Base-by-base conservation (phyloP, 2,888 invertebrate genomes). In the Drosophila parthenogenetica region DNA sequence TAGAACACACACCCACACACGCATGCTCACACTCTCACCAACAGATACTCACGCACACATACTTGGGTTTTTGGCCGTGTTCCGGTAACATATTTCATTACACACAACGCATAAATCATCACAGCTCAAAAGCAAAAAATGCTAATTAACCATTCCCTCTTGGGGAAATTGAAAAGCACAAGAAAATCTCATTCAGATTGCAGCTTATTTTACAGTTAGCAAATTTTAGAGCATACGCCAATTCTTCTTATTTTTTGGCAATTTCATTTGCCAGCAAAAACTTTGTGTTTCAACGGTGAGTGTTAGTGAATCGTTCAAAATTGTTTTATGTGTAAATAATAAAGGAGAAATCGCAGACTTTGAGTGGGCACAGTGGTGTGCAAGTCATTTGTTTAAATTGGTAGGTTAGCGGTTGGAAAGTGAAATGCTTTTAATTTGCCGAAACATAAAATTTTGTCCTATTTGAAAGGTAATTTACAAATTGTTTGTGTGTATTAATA, bases 271-370 rank as follows among this genome's bases (percentile, higher is more conserved):
- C 46, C 57, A 60, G 43, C 63, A 48, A 57, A 8, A 43, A 66
- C 72, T 77, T 76, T 69, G 51, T 49, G 73, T 64, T 55, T 25
- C 39, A 66, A 70, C 45, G 37, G 61, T 35, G 17, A 37, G 58
- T 45, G 51, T 37, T 71, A 77, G 74, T 72, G 81, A 83, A 86
- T 74, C 61, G 75, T 59, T 63, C 64, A 66, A 77, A 81, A 77
- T 70, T 73, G 65, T 75, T 83, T 66, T 67, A 79, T 77, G 55
- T 64, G 45, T 72, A 79, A 79, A 73, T 87, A 77, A 84, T 87
- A 74, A 75, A 71, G 54, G 7, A 13, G 37, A 37, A 13, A 4
- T 22, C 10, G 10, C 29, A 35, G 22, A 5, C 16, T 16, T n/a
- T 43, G 10, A 17, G 16, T n/a, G 16, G 19, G 14, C 43, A 60